These are phyloP conservation scores for Orthonyx spaldingii DNA, from an alignment of 2,113 vertebrate species.

Conservation along the genomic window DNA sequence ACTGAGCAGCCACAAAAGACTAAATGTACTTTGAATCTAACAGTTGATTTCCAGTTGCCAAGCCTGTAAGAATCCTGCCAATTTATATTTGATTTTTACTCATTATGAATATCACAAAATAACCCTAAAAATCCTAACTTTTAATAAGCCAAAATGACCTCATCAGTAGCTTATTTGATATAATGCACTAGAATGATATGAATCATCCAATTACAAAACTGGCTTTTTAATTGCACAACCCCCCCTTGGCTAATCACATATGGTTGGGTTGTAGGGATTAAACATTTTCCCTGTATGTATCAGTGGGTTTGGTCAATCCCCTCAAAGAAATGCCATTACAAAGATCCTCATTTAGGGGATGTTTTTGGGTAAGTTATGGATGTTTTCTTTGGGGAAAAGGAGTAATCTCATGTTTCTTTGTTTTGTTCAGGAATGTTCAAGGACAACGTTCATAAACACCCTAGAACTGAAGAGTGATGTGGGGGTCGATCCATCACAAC, in stretches of 20 bases:
- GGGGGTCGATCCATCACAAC: background rate
- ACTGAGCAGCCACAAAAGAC: background rate
- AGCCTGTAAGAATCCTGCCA: background rate
- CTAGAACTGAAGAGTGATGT: background rate
- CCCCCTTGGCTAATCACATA: background rate
- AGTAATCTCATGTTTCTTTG: background rate
- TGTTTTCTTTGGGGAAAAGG: background rate
- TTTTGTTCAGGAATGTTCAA: background rate
- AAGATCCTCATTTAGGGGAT: background rate
- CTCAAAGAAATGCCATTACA: background rate
- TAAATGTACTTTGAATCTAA: background rate
- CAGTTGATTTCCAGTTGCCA: slow-evolving; percentile 16
- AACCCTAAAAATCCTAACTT: background rate
- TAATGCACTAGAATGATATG: background rate
- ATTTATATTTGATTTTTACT: background rate
- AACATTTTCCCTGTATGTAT: background rate
- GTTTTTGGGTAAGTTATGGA: background rate
- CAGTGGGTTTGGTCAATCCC: background rate
- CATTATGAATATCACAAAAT: background rate
- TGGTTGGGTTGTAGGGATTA: background rate
- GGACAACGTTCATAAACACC: background rate
- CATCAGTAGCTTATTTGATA: background rate
- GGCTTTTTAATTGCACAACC: background rate
- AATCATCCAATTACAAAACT: background rate
- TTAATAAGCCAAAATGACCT: background rate